Base-by-base conservation (phyloP, 2,797 vertebrate genomes). In the Sebastes reedi region DNA sequence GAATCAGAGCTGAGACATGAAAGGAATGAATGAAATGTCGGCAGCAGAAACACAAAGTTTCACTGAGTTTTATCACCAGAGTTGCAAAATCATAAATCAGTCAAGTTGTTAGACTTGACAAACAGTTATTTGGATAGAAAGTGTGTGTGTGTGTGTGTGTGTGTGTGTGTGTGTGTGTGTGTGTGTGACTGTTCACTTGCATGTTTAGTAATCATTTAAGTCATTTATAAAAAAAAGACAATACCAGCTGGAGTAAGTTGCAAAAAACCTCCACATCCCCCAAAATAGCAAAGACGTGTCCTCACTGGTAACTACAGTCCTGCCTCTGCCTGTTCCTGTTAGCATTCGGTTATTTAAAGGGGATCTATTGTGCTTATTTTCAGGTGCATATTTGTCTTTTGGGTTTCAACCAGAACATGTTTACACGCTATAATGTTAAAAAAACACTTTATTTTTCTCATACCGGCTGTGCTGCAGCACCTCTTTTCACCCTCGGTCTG, bases 1-100 rank as follows among this genome's bases (percentile, higher is more conserved):
- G 5, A 18, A 54, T 83, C 72, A 87, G 20, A 34, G 66, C 58
- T 64, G 20, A 83, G 60, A 62, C 46, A 77, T 61, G 46, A 60
- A 13, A 79, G 83, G 88, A 93, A 92, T 93, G 78, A 81, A 25
- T 77, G 78, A 46, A 88, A 90, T 87, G 84, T 39, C 22, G 30
- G 39, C 61, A n/a, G 58, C 62, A 61, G 59, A 59, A 75, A 52
- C 34, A 16, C 6, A 2, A 36, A 18, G 13, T 59, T 52, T 72
- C 32, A 29, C 16, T 20, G 30, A 14, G 34, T 83, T 85, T 89
- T 82, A 58, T 3, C 4, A 4, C 18, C 27, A n/a, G 46, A 83
- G 61, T 27, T 56, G 20, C 24, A 54, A 11, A n/a, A n/a, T 46
- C 52, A 29, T 64, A 54, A 36, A 67, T 62, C 66, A 4, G 20